These are phyloP conservation scores for Trichonephila clavipes DNA, from an alignment of 1,140 invertebrate species.

Conservation along the genomic window DNA sequence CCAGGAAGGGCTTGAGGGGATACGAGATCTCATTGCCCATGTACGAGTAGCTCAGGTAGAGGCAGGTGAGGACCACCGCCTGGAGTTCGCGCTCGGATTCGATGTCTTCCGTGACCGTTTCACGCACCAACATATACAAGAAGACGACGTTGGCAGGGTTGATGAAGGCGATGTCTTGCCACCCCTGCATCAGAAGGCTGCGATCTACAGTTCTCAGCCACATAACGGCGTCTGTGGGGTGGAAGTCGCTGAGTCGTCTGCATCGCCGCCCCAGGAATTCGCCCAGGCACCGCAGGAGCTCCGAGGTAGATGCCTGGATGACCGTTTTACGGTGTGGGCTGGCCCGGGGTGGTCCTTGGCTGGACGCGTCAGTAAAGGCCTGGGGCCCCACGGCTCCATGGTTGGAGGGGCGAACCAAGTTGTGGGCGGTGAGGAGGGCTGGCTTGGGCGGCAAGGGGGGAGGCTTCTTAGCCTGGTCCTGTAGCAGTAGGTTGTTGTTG, in stretches of 20 bases:
- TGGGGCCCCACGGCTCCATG: slow-evolving; percentile 57
- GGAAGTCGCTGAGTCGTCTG: slow-evolving; percentile 92
- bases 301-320: slow-evolving; percentile 98
- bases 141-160: slow-evolving; percentile 99
- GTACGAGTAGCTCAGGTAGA: slow-evolving; percentile 98
- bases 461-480: slow-evolving; percentile 59
- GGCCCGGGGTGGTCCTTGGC: not conserved
- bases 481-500: slow-evolving; percentile 78
- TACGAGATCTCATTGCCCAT: slow-evolving; percentile 99
- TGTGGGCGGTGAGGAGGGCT: slow-evolving; percentile 78
- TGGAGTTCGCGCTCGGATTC: slow-evolving; percentile 94
- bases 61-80: slow-evolving; percentile 96
- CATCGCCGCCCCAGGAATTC: slow-evolving; percentile 95
- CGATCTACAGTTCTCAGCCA: slow-evolving; percentile 98
- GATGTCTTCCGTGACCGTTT: slow-evolving; percentile 88
- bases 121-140: slow-evolving; percentile 98
- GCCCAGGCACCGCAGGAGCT: slow-evolving; percentile 97
- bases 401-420: slow-evolving; percentile 71
- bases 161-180: slow-evolving; percentile 99
- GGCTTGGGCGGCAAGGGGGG: slow-evolving; percentile 78
- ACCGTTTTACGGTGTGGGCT: slow-evolving; percentile 86
- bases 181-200: slow-evolving; percentile 96
- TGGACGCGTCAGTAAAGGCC: slow-evolving; percentile 43
- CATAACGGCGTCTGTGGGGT: slow-evolving; percentile 92
- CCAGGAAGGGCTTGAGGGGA: slow-evolving; percentile 99